Evolutionary conservation across 2,113 vertebrate genomes (phyloP), one percentile per base, ranked within the genome.

Genomic region (Jacana jacana): DNA sequence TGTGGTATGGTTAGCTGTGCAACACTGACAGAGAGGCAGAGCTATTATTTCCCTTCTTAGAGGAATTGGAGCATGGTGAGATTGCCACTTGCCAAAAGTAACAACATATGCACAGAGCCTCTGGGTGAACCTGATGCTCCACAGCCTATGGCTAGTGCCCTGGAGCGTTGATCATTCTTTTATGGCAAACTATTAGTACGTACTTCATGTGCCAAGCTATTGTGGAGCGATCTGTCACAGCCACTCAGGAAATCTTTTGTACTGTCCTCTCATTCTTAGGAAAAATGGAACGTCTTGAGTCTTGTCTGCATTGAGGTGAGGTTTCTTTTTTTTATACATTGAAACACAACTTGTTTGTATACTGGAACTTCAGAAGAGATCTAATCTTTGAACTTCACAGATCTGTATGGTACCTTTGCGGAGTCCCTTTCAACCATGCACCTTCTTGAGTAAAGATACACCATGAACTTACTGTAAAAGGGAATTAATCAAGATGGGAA

Each of bases 21-120:
- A 30, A 20, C 0, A 0, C 66, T 58, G 71, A 35, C 0, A 1
- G 48, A 66, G 86, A 66, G 46, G 35, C 46, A 77, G 85, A 77
- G 73, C 37, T 80, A 13, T 49, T 88, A 4, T n/a, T 90, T 88
- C 68, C 3, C 81, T 83, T 68, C 39, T 72, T 68, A 39, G 65
- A 75, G 1, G 2, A 92, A 57, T 31, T 81, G 44, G 68, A 93
- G 72, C 68, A 10, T 18, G 65, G 37, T 37, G 49, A 77, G 61
- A 30, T 37, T 84, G 42, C 42, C 23, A 33, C 64, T 96, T 88
- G 46, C 63, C 51, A 30, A 65, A 66, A 44, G 73, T 86, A 60
- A 18, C 40, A 73, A 71, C 30, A 6, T 70, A 66, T 64, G 78
- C 65, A n/a, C 66, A 63, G 80, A 73, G 70, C 76, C 70, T 72